Base-by-base conservation (phyloP, 92 coral and sea anemone species). In the Blastomussa wellsi region DNA sequence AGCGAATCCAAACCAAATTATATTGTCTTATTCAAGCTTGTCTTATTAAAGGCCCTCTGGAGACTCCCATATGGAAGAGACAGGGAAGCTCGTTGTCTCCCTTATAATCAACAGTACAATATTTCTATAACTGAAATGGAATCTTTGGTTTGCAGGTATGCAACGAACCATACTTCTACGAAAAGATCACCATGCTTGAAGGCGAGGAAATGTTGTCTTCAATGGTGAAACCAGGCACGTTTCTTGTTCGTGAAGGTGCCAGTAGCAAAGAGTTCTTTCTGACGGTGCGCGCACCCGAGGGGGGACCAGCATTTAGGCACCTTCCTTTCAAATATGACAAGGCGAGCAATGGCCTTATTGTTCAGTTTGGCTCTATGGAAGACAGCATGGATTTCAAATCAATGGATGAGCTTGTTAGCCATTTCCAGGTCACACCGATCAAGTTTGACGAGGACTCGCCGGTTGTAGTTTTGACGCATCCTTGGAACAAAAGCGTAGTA, bases 371-470 rank as follows among this genome's bases (percentile, higher is more conserved):
- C 3, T 44, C 92, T 55, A 87, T 89, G 93, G 84, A 88, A 3
- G 93, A 87, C 4, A 65, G 88, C 37, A 51, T 72, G 59, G 90
- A 76, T 65, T 96, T 96, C 60, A 82, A 84, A 67, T 51, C 95
- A 48, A 78, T 96, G 87, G 59, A 81, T 72, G 95, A 91, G 41
- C 86, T 96, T 79, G 90, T 95, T 73, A 91, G 87, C 41, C 89
- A 95, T 39, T 95, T 94, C 72, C 98, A 92, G 84, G 88, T 88
- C 33, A 95, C 95, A 47, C 98, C 99, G 22, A 91, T 92, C 78
- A 78, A 77, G 69, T 95, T 94, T 84, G 98, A 91, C 28, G 98
- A 86, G 17, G 84, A 84, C 35, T 88, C 86, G 82, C 96, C 95
- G 33, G 96, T 93, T 90, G 85, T 94, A 8, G 92, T 90, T 14